Evolutionary conservation across 2,797 vertebrate genomes (phyloP), one percentile per base, ranked within the genome.

Genomic region (Champsocephalus esox): DNA sequence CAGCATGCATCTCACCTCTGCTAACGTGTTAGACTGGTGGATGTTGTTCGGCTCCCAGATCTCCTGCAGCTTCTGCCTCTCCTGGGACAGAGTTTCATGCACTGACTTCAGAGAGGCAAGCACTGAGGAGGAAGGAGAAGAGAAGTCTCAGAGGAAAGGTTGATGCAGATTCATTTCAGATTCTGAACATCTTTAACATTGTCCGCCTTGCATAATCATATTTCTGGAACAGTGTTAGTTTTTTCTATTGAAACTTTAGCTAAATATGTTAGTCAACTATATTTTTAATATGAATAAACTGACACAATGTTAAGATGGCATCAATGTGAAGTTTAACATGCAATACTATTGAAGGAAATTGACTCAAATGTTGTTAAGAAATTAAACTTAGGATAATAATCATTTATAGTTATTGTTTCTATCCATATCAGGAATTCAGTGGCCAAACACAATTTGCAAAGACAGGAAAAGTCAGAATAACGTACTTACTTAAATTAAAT

Each of bases 61-160:
- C 24, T 96, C 95, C 77, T 94, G 94, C 48, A 97, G 94, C 34
- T 94, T 95, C 12, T 96, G 94, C 41, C 94, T 91, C 91, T 98
- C 97, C 10, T 88, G 87, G 19, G 87, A 80, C 69, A 99, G 93
- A 46, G 89, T 92, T 83, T 96, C 96, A 68, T 97, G 96, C 43
- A 97, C 96, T 5, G 93, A 93, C 76, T 95, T 96, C 87, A 98
- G 94, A 79, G 95, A 89, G 0, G 82, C 14, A 14, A 95, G 87
- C 19, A 96, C 95, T 96, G 72, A 58, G 19, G 50, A 24, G 0
- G 41, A 10, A 63, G 45, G 46, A 32, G 10, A 68, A 61, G 6
- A 57, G 1, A 44, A 2, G 32, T n/a, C 46, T 38, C 19, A 45
- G n/a, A 4, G 9, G 17, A 19, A 10, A 65, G 38, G 8, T 21